phyloP scores from a whole-genome alignment of 2,113 vertebrate genomes.

The Rynchops niger region DNA sequence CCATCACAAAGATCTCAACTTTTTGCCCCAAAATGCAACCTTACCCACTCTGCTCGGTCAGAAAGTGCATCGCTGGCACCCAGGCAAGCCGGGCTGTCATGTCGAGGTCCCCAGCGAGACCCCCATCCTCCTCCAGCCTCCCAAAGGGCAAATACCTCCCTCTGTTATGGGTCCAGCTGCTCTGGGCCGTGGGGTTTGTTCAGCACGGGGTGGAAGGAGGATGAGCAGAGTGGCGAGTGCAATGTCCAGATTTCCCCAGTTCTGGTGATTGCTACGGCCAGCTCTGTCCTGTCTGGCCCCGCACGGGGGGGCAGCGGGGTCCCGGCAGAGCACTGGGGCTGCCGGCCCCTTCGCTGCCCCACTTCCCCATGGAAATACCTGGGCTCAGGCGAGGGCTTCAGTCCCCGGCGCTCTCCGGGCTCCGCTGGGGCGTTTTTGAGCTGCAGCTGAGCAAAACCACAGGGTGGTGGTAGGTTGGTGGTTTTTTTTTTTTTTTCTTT shows the following conservation, averaged over 20 bases:
- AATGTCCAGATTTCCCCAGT: not conserved
- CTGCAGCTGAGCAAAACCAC: conserved; percentile 51
- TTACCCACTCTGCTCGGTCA: not conserved
- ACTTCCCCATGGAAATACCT: conserved; percentile 5
- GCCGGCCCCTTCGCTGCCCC: not conserved
- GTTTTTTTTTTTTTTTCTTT: not conserved
- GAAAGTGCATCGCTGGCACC: not conserved
- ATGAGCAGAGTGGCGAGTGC: not conserved
- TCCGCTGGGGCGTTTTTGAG: not conserved
- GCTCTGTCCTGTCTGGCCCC: not conserved
- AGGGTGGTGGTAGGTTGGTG: not conserved
- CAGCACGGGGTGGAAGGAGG: not conserved
- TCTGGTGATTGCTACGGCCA: not conserved
- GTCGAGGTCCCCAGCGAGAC: not conserved
- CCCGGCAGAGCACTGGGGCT: not conserved
- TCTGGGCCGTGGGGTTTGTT: not conserved
- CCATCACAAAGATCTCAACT: not conserved
- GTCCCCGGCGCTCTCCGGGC: not conserved
- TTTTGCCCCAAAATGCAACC: not conserved
- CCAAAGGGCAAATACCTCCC: not conserved
- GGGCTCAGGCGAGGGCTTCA: not conserved
- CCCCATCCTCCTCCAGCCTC: not conserved
- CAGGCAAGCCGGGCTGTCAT: not conserved
- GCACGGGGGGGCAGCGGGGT: not conserved
- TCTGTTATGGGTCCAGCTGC: not conserved